A percentile compares a stretch with the other conserved stretches of the same genome.
phyloP scores from a whole-genome alignment of 2,797 vertebrate genomes.

The Sebastes trivittatus region DNA sequence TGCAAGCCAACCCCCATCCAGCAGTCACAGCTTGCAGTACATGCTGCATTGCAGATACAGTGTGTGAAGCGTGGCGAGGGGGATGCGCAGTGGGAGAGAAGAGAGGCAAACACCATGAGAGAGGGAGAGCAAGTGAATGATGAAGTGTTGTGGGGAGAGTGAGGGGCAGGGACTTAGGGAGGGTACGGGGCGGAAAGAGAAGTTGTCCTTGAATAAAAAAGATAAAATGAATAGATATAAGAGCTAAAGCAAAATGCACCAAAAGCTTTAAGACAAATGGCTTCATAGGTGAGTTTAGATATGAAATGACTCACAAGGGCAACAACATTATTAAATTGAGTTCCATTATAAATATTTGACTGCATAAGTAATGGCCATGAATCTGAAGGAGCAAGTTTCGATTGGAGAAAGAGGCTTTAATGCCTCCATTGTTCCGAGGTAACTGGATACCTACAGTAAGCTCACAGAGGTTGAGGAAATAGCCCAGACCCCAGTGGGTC shows the following conservation, averaged over 20 bases:
- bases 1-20: slow-evolving; percentile 55
- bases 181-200: background rate
- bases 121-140: slow-evolving; percentile 8
- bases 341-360: background rate
- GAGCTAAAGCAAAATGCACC: background rate
- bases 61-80: slow-evolving; percentile 40
- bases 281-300: background rate
- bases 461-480: background rate
- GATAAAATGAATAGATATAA: background rate
- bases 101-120: background rate
- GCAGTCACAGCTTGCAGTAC: slow-evolving; percentile 55
- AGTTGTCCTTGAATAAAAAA: slow-evolving; percentile 4
- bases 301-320: background rate
- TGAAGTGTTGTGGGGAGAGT: background rate
- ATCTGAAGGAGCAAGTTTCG: background rate
- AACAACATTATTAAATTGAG: background rate
- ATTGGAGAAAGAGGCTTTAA: background rate
- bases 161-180: background rate
- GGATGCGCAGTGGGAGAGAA: slow-evolving; percentile 42
- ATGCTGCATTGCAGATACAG: slow-evolving; percentile 87
- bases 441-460: background rate
- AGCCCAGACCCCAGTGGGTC: background rate
- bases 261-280: background rate
- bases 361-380: background rate
- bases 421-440: background rate